phyloP scores from a whole-genome alignment of 2,888 invertebrate genomes.

The Drosophila engyochracea region DNA sequence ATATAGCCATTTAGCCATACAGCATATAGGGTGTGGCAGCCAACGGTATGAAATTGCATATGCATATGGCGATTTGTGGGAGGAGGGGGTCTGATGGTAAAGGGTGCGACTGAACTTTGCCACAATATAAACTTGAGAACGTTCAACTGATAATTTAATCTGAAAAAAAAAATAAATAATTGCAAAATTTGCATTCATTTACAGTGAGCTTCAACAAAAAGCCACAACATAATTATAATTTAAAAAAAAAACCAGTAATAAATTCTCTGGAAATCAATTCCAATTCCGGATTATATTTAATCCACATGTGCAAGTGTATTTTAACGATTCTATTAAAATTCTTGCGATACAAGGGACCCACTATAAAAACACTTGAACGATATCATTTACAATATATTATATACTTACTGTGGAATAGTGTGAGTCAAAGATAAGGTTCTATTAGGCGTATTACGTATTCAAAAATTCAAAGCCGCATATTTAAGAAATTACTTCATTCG shows the following conservation, averaged over 20 bases:
- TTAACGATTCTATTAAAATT: not conserved
- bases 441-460: slow-evolving; percentile 21
- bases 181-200: slow-evolving; percentile 3
- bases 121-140: slow-evolving; percentile 28
- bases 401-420: slow-evolving; percentile 15
- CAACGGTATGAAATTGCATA: slow-evolving; percentile 39
- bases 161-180: not conserved
- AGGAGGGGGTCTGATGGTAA: not conserved
- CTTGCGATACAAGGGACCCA: slow-evolving; percentile 13
- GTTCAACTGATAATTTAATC: slow-evolving; percentile 24
- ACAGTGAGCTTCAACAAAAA: slow-evolving; percentile 1
- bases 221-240: not conserved
- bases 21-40: slow-evolving; percentile 61
- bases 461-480: slow-evolving; percentile 2
- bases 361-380: slow-evolving; percentile 13
- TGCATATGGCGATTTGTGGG: not conserved
- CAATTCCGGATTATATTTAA: not conserved
- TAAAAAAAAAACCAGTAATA: not conserved
- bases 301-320: not conserved
- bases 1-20: slow-evolving; percentile 19
- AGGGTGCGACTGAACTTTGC: slow-evolving; percentile 36
- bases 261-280: not conserved
- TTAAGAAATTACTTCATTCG: slow-evolving; percentile 19
- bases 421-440: slow-evolving; percentile 34
- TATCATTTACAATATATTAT: slow-evolving; percentile 26